Evolutionary conservation across 1,140 invertebrate species (phyloP).

Genomic region (Dendrolimus kikuchii): DNA sequence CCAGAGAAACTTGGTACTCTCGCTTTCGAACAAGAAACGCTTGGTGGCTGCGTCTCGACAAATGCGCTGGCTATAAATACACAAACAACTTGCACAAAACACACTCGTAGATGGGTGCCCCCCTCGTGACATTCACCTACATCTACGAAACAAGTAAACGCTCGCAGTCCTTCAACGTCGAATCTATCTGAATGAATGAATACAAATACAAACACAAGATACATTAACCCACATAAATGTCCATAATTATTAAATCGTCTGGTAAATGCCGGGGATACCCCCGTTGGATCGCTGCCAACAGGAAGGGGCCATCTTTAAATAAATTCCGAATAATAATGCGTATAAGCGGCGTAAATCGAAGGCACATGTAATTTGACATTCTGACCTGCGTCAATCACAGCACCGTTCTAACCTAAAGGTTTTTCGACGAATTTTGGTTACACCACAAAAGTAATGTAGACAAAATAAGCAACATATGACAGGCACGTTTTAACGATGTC

Average conservation of each 20-base stretch:
- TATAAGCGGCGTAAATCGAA: constrained; percentile 28
- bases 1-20: constrained; percentile 55
- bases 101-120: constrained; percentile 20
- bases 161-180: constrained; percentile 14
- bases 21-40: constrained; percentile 57
- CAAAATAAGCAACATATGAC: too few relatives aligned
- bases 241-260: constrained; percentile 61
- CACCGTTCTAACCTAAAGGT: not conserved
- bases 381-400: too few relatives aligned
- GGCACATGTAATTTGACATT: constrained; percentile 9
- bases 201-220: constrained; percentile 32
- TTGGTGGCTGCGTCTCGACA: constrained; percentile 38
- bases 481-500: not conserved
- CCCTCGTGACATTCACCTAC: constrained; percentile 46
- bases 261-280: constrained; percentile 51
- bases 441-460: too few relatives aligned
- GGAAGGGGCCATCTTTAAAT: constrained; percentile 52
- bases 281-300: constrained; percentile 56
- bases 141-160: constrained; percentile 19
- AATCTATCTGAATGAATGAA: constrained; percentile 22
- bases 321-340: constrained; percentile 52
- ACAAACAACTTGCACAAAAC: constrained; percentile 42
- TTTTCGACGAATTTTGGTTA: too few relatives aligned
- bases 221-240: constrained; percentile 42
- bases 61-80: constrained; percentile 32